These are phyloP conservation scores for Aspiorhynchus laticeps DNA, from an alignment of 2,113 vertebrate genomes.

Conservation along the genomic window DNA sequence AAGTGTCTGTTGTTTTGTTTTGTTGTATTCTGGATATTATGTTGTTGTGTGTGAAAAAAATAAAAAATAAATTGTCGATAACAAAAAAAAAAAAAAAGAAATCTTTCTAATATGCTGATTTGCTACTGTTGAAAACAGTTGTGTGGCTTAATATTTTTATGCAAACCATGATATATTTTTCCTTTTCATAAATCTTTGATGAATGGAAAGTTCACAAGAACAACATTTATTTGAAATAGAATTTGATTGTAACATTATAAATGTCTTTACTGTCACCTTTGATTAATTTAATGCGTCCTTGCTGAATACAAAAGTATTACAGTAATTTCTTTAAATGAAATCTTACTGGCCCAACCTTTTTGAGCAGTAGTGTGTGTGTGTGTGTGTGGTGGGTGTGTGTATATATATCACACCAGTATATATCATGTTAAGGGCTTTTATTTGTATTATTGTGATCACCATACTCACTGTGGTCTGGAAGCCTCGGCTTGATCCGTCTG, in stretches of 20 bases:
- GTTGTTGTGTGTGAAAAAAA: too few relatives aligned
- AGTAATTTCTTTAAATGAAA: background rate
- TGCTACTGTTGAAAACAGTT: background rate
- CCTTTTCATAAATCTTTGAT: background rate
- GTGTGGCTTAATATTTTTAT: background rate
- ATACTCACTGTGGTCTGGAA: slow-evolving; percentile 93
- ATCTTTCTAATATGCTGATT: background rate
- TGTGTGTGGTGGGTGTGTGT: too few relatives aligned
- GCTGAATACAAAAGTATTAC: background rate
- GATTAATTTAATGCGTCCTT: background rate
- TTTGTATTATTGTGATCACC: background rate
- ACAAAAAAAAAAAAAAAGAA: too few relatives aligned
- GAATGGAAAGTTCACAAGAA: background rate
- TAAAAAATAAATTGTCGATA: too few relatives aligned
- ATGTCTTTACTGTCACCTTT: too few relatives aligned
- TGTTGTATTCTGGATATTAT: too few relatives aligned
- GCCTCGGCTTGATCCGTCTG: slow-evolving; percentile 98
- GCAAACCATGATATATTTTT: background rate
- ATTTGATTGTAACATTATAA: too few relatives aligned
- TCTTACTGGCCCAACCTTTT: background rate
- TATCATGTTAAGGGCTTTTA: background rate
- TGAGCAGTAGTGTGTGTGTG: background rate
- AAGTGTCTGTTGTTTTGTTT: too few relatives aligned
- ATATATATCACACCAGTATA: background rate
- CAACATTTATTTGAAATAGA: too few relatives aligned